These are phyloP conservation scores for Lophius piscatorius DNA, from an alignment of 2,113 vertebrate genomes.

Conservation along the genomic window DNA sequence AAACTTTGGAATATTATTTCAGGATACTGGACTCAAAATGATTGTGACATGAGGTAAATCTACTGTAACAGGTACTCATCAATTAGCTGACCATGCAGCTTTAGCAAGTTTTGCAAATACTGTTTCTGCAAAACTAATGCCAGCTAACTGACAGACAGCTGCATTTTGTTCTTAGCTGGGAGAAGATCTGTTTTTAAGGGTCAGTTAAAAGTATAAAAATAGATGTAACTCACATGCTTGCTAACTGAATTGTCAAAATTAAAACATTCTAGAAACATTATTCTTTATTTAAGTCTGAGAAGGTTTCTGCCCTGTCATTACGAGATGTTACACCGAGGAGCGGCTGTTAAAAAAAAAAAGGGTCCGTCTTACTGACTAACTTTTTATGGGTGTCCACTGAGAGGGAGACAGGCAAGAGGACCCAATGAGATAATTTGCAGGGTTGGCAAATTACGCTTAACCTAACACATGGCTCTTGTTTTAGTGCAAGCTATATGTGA, in stretches of 20 bases:
- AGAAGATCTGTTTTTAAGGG: neutral
- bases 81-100: conserved; percentile 21
- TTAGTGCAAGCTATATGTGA: conserved; percentile 5
- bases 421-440: conserved; percentile 54
- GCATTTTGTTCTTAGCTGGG: conserved; percentile 29
- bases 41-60: conserved; percentile 13
- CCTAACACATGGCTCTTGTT: conserved; percentile 37
- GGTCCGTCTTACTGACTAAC: conserved; percentile 37
- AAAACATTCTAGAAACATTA: neutral
- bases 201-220: neutral
- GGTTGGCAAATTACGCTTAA: conserved; percentile 32
- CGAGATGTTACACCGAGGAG: conserved; percentile 3
- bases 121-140: conserved; percentile 26
- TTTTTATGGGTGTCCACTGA: conserved; percentile 39
- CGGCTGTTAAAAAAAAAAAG: conserved; percentile 39
- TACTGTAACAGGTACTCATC: conserved; percentile 21
- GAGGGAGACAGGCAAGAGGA: conserved; percentile 24
- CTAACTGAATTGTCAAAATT: neutral
- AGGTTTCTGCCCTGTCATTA: neutral
- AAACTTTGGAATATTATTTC: conserved; percentile 14
- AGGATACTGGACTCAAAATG: conserved; percentile 48
- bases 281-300: too few species aligned
- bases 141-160: conserved; percentile 21
- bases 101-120: conserved; percentile 20
- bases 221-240: neutral